Conservation (phyloP, 2,113 vertebrate genomes). For the Nerophis lumbriciformis region DNA sequence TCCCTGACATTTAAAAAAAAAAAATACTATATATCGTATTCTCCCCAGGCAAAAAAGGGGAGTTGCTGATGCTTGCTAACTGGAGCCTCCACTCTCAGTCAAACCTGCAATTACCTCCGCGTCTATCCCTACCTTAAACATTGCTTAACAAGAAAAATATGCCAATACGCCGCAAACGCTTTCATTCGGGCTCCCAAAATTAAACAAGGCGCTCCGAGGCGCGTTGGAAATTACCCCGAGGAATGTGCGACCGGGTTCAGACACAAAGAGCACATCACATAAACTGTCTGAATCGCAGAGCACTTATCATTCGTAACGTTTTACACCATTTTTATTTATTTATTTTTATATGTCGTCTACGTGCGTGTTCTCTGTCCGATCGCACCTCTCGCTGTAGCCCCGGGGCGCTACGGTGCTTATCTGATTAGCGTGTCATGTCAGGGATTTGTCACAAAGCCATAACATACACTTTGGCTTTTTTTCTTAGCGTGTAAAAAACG, state of each 20-base stretch:
- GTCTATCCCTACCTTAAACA: slow-evolving; percentile 82
- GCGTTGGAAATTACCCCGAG: slow-evolving; percentile 78
- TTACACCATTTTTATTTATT: slow-evolving; percentile 69
- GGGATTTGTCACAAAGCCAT: slow-evolving; percentile 69
- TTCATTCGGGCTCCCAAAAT: slow-evolving; percentile 76
- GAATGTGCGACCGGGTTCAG: slow-evolving; percentile 74
- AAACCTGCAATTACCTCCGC: slow-evolving; percentile 77
- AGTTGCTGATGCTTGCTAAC: slow-evolving; percentile 63
- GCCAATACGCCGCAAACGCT: slow-evolving; percentile 77
- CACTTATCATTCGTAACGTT: slow-evolving; percentile 75
- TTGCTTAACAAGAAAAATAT: slow-evolving; percentile 82
- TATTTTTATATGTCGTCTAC: slow-evolving; percentile 62
- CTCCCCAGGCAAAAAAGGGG: slow-evolving; percentile 29
- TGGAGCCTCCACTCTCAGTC: slow-evolving; percentile 68
- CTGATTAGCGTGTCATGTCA: slow-evolving; percentile 68
- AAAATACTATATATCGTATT: neutral
- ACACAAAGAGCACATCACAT: slow-evolving; percentile 65
- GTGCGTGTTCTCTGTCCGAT: slow-evolving; percentile 63
- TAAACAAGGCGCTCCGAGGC: slow-evolving; percentile 75
- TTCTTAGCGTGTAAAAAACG: slow-evolving; percentile 61
- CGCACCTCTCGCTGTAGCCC: slow-evolving; percentile 61
- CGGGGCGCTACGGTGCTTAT: slow-evolving; percentile 53
- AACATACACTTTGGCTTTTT: slow-evolving; percentile 48
- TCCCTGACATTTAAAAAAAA: too few species aligned
- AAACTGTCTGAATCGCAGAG: slow-evolving; percentile 50